Base-by-base conservation (phyloP, 2,113 vertebrate species). In the Pygathrix nemaeus region DNA sequence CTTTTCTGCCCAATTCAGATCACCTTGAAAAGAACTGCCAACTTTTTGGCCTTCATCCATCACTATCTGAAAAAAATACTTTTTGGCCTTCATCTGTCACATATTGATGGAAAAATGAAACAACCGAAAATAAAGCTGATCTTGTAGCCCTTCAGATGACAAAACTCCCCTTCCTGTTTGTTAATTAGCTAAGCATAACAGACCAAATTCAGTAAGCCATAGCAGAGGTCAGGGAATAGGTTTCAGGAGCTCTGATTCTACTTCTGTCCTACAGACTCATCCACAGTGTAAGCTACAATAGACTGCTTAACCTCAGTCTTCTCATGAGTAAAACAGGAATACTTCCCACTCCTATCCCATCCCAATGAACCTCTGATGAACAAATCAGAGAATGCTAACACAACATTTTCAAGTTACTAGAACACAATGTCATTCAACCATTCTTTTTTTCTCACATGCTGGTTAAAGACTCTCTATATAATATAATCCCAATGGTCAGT, bases 11-110 rank as follows among this genome's bases (percentile, higher is more conserved):
- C 95, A 48, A 92, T 43, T 81, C 91, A 97, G 83, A 95, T 96
- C 89, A 94, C 97, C 97, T 98, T 94, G 90, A 93, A 96, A 88
- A 97, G 61, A 98, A 91, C 81, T 97, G 94, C 95, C 97, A 96
- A 95, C 97, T 95, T 73, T 98, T 59, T 97, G 97, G 64, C 97
- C 98, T 96, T 98, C 97, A 75, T 89, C 98, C 52, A 97, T 68
- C 61, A 52, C 57, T 81, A 97, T 88, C 98, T 99, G 96, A 93
- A 98, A 80, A 93, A 93, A 0, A 97, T 13, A 96, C 32, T 96
- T 72, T 98, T 59, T 97, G 97, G 52, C 97, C 98, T 96, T 98
- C 97, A 75, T 89, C 0, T 66, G 43, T 38, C 20, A 96, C 23
- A 97, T 61, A 94, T 20, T 66, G 81, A 93, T 70, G 75, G n/a